Conservation (phyloP, 35 echinoderm and acorn worm species). For the Ophiothrix spiculata region DNA sequence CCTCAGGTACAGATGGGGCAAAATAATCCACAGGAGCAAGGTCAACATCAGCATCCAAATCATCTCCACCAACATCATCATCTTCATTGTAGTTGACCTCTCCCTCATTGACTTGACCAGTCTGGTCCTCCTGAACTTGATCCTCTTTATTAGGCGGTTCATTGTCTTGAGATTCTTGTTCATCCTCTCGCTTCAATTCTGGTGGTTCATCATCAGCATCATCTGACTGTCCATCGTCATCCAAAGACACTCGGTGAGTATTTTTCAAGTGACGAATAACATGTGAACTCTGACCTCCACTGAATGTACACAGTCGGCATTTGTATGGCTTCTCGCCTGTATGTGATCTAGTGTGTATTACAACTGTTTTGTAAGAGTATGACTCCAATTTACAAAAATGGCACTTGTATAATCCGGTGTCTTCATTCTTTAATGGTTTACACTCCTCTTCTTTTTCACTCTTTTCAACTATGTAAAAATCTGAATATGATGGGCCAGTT, state of each 20-base stretch:
- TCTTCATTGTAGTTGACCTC: background rate
- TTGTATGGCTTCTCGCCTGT: background rate
- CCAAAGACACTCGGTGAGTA: background rate
- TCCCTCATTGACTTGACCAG: no score
- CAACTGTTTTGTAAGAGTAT: background rate
- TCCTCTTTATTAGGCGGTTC: background rate
- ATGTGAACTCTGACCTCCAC: background rate
- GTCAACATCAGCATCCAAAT: background rate
- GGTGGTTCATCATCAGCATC: background rate
- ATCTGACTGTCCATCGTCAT: background rate
- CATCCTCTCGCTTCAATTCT: background rate
- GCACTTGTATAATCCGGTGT: background rate
- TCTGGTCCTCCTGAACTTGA: background rate
- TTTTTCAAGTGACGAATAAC: background rate
- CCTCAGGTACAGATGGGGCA: background rate
- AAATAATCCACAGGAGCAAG: background rate
- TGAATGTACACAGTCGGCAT: background rate
- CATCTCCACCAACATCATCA: background rate
- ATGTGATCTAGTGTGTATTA: background rate
- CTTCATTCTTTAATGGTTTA: background rate
- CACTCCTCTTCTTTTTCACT: background rate
- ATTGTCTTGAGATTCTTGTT: background rate
- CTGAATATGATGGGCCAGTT: background rate
- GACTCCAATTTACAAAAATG: background rate
- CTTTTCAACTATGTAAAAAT: background rate